Percentiles rank a stretch among this genome's conserved stretches.
Evolutionary conservation across 2,888 invertebrate species (phyloP).

Genomic region (Chrysotoxum bicinctum): DNA sequence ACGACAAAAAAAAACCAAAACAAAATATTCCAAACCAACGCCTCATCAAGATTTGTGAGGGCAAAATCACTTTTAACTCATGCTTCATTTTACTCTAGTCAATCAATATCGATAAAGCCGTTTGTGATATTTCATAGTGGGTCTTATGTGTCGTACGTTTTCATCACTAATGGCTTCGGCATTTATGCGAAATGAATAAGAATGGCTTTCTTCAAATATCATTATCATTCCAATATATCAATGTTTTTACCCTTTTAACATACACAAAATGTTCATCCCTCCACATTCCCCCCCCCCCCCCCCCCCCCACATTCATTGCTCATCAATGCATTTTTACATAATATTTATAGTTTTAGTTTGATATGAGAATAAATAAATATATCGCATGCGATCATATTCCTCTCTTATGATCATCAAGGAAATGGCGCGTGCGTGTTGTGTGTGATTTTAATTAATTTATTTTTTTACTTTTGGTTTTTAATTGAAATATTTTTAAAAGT

Average conservation of each 20-base stretch:
- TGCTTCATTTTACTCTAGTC: slow-evolving; percentile 6
- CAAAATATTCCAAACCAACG: background rate
- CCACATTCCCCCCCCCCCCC: background rate
- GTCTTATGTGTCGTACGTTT: slow-evolving; percentile 75
- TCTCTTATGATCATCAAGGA: slow-evolving; percentile 43
- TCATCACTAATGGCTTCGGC: slow-evolving; percentile 81
- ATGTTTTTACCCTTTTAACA: slow-evolving; percentile 2
- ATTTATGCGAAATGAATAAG: slow-evolving; percentile 69
- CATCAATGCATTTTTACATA: slow-evolving; percentile 18
- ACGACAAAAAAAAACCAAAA: background rate
- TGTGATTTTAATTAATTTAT: slow-evolving; percentile 43
- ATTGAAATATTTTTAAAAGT: slow-evolving; percentile 42
- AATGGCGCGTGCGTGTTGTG: slow-evolving; percentile 52
- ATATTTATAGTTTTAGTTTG: slow-evolving; percentile 17
- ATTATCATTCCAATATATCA: slow-evolving; percentile 32
- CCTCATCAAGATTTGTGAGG: slow-evolving; percentile 15
- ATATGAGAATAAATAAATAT: slow-evolving; percentile 20
- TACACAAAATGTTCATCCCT: slow-evolving; percentile 21
- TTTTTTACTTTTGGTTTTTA: slow-evolving; percentile 9
- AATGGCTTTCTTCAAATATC: slow-evolving; percentile 65
- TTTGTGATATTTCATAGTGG: slow-evolving; percentile 33
- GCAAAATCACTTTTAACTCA: slow-evolving; percentile 2
- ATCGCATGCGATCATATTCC: slow-evolving; percentile 57
- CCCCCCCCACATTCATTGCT: background rate
- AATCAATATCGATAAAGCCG: slow-evolving; percentile 25